Evolutionary conservation across 2,888 invertebrate species (phyloP), one percentile per base, ranked within the genome.

Genomic region (Colostygia pectinataria): DNA sequence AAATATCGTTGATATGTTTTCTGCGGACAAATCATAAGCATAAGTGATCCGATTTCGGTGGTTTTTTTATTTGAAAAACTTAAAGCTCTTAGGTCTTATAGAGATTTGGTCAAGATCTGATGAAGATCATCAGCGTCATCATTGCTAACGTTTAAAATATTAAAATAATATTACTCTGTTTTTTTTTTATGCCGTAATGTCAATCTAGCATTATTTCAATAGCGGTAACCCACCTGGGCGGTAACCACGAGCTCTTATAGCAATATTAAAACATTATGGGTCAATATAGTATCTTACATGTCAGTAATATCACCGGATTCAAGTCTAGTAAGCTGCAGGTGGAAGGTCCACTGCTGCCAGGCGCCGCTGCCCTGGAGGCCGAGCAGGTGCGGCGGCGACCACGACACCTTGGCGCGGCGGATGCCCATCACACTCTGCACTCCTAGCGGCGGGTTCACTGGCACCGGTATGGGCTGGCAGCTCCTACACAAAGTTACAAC

Each of bases 381-480:
- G 38, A 96, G 73, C 15, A 95, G 82, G 78, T 95, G 94, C 0
- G 98, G 98, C 1, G 93, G 91, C 14, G 93, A 91, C 98, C 98
- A 98, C 0, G 93, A 92, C 0, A 96, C 93, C 70, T 95, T 94
- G 0, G 96, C 97, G 25, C 92, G 91, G 54, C 92, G 92, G 0
- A 93, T 91, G 0, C 95, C 95, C 78, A 98, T 93, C 48, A 98
- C 92, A 12, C 95, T 97, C 78, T 97, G 95, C 1, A 98, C 91
- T 1, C 92, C 91, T 1, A 93, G 92, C 0, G 98, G 98, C 0
- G 95, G 94, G 68, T 94, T 94, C 0, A 95, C 93, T 1, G 96
- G 96, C 24, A 95, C 92, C 0, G 96, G 95, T 53, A 93, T 92
- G 0, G 97, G 97, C 76, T 97, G 96, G 55, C 94, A 93, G 57